Conservation (phyloP, 1,140 invertebrate species). For the Listronotus oregonensis region DNA sequence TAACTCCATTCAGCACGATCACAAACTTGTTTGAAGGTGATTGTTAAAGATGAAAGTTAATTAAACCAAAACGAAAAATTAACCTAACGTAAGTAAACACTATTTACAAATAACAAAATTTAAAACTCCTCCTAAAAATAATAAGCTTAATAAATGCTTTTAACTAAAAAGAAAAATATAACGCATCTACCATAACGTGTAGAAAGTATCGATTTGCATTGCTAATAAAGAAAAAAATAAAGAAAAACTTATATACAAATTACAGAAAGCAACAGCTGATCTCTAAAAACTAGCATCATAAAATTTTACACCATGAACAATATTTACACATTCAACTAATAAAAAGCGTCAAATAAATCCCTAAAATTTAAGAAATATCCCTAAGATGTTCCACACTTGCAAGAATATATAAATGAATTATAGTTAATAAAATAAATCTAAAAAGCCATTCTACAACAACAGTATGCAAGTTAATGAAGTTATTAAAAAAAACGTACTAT, state of each 20-base stretch:
- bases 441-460: conserved; percentile 12
- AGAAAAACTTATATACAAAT: conserved; percentile 18
- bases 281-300: conserved; percentile 19
- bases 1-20: too few relatives aligned
- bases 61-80: conserved; percentile 21
- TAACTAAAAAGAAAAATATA: conserved; percentile 20
- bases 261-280: conserved; percentile 25
- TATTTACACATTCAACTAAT: background rate
- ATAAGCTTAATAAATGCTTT: conserved; percentile 17
- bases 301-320: conserved; percentile 19
- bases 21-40: conserved; percentile 2
- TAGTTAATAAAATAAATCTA: background rate
- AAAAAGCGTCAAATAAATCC: conserved; percentile 15
- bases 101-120: conserved; percentile 20
- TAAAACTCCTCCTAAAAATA: conserved; percentile 20
- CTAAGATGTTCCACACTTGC: background rate
- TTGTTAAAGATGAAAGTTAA: background rate
- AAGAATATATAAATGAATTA: conserved; percentile 1
- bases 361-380: conserved; percentile 6
- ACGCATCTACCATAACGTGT: conserved; percentile 14
- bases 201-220: conserved; percentile 11
- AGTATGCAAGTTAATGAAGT: conserved; percentile 1
- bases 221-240: conserved; percentile 12
- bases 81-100: background rate
- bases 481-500: conserved; percentile 1